Evolutionary conservation across 2,888 invertebrate genomes (phyloP).

Genomic region (Ennomos quercinarius): DNA sequence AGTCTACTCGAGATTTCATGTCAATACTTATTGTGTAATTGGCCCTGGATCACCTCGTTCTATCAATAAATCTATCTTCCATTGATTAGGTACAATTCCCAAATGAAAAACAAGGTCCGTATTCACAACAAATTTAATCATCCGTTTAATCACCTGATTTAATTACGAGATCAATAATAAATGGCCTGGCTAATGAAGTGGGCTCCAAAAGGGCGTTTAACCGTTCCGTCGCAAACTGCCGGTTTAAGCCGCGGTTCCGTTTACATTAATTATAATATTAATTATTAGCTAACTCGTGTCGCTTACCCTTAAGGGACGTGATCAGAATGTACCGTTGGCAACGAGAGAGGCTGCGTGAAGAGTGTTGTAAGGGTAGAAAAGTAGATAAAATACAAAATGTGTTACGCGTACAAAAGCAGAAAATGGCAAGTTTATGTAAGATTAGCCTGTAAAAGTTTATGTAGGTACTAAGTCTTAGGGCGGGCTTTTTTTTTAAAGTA

Average conservation of each 20-base stretch:
- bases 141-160: slow-evolving; percentile 6
- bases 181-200: slow-evolving; percentile 41
- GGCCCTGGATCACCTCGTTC: too few relatives aligned
- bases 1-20: too few relatives aligned
- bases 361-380: too few relatives aligned
- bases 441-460: too few relatives aligned
- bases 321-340: slow-evolving; percentile 48
- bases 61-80: too few relatives aligned
- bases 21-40: too few relatives aligned
- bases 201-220: slow-evolving; percentile 44
- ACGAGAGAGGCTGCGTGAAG: neutral
- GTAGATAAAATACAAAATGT: too few relatives aligned
- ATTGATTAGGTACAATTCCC: neutral
- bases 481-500: too few relatives aligned
- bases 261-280: slow-evolving; percentile 84
- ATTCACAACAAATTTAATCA: slow-evolving; percentile 1
- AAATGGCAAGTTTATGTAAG: too few relatives aligned
- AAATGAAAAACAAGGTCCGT: neutral
- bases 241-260: slow-evolving; percentile 67
- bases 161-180: slow-evolving; percentile 46
- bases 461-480: too few relatives aligned
- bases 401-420: too few relatives aligned
- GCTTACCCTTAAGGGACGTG: slow-evolving; percentile 64
- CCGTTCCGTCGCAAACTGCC: slow-evolving; percentile 36
- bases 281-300: slow-evolving; percentile 81